Evolutionary conservation across 1,140 invertebrate genomes (phyloP).

Genomic region (Drosophila saltans): DNA sequence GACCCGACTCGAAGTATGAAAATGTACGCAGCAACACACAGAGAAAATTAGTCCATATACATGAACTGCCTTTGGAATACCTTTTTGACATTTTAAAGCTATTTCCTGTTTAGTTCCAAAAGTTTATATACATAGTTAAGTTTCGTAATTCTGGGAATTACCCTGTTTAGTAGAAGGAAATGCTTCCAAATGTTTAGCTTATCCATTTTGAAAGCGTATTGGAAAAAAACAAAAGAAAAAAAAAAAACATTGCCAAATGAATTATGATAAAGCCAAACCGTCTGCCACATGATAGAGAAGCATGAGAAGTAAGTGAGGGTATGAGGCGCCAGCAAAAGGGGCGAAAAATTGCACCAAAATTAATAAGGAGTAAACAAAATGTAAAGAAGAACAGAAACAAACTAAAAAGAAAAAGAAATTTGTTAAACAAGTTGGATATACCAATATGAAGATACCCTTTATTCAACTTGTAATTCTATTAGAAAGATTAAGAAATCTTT

Average conservation of each 20-base stretch:
- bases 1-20: too few species aligned
- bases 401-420: constrained; percentile 6
- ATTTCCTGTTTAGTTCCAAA: too few species aligned
- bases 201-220: neutral
- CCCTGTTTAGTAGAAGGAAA: too few species aligned
- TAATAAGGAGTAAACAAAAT: constrained; percentile 59
- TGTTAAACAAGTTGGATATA: neutral
- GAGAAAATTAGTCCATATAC: too few species aligned
- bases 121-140: too few species aligned
- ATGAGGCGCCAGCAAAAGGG: constrained; percentile 56
- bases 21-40: too few species aligned
- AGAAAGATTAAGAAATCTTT: too few species aligned
- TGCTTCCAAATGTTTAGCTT: too few species aligned
- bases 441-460: neutral
- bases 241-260: constrained; percentile 60
- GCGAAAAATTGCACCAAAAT: constrained; percentile 79
- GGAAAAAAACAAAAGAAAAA: constrained; percentile 14
- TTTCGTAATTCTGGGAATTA: too few species aligned
- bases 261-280: constrained; percentile 74
- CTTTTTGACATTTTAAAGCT: too few species aligned
- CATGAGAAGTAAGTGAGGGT: constrained; percentile 1
- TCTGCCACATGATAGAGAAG: constrained; percentile 19
- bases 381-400: constrained; percentile 4
- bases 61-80: too few species aligned
- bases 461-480: neutral